Evolutionary conservation across 2,113 vertebrate species (phyloP), one percentile per base, ranked within the genome.

Genomic region (Synchiropus splendidus): DNA sequence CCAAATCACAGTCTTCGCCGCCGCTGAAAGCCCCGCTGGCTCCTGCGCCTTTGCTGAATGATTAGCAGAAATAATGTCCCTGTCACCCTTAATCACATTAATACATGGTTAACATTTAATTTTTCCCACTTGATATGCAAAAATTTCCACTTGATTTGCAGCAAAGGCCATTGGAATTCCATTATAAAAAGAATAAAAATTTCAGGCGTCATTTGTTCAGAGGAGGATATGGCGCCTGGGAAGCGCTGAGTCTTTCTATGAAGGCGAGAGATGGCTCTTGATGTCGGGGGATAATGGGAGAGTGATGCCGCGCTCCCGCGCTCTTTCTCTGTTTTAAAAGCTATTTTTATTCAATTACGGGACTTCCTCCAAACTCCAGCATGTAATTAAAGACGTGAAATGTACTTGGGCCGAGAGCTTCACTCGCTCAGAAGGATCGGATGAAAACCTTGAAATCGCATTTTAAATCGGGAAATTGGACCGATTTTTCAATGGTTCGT

Each of bases 61-160:
- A 97, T 96, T 97, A 98, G 95, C 95, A 95, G 95, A 97, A 97
- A 96, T 98, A 97, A 98, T 98, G 92, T 94, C 91, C 90, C 91
- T 96, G 91, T 96, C 92, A 97, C 89, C 88, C 88, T 93, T 98
- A 97, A 98, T 98, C 91, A 94, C 92, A 97, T 97, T 98, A 97
- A 97, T 94, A 96, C 88, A 91, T 97, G 91, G 95, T 97, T 96
- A 98, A 98, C 94, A 93, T 97, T 95, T 95, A 95, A 96, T 95
- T 96, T 97, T 96, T 91, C 91, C 89, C 85, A 95, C 91, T 97
- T 98, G 91, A 94, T 98, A 97, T 97, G 95, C 92, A 89, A 92
- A 92, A 94, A 93, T 98, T 97, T 98, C 94, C 94, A 96, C 88
- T 96, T 97, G 92, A 96, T 97, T 98, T 98, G 92, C 92, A 92